Conservation (phyloP, 2,113 vertebrate genomes). For the Thinocorus orbignyianus region DNA sequence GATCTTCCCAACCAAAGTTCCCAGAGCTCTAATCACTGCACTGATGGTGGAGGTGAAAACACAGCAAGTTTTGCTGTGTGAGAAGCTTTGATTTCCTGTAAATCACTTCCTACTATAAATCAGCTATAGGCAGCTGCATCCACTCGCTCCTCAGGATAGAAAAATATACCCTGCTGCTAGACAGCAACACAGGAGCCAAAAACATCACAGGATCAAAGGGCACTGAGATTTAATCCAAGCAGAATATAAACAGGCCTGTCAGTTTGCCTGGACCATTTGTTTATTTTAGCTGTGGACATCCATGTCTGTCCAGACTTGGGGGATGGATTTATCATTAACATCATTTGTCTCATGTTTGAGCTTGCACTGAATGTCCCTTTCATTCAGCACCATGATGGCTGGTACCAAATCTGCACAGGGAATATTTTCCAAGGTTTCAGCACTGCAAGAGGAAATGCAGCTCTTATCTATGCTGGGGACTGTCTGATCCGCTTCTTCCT, state of each 20-base stretch:
- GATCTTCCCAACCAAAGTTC: neutral
- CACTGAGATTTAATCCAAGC: slow-evolving; percentile 57
- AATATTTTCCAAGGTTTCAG: neutral
- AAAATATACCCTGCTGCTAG: slow-evolving; percentile 74
- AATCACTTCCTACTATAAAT: slow-evolving; percentile 77
- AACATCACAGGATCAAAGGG: slow-evolving; percentile 75
- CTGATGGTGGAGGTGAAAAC: slow-evolving; percentile 30
- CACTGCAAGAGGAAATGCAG: neutral
- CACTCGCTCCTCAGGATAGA: slow-evolving; percentile 51
- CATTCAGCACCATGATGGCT: neutral
- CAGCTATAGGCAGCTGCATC: slow-evolving; percentile 71
- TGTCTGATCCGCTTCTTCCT: neutral
- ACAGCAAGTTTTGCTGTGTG: slow-evolving; percentile 38
- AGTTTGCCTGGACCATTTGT: slow-evolving; percentile 55
- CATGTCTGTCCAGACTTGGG: slow-evolving; percentile 27
- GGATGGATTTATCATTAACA: slow-evolving; percentile 37
- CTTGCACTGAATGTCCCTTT: neutral
- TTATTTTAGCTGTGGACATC: slow-evolving; percentile 73
- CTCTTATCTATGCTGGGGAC: neutral
- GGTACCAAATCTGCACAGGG: neutral
- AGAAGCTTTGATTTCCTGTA: slow-evolving; percentile 61
- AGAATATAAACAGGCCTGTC: slow-evolving; percentile 67
- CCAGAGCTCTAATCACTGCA: slow-evolving; percentile 37
- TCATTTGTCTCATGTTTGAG: slow-evolving; percentile 30
- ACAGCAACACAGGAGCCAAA: slow-evolving; percentile 74